Conservation (phyloP, 2,888 invertebrate species). For the Caenorhabditis sp. region DNA sequence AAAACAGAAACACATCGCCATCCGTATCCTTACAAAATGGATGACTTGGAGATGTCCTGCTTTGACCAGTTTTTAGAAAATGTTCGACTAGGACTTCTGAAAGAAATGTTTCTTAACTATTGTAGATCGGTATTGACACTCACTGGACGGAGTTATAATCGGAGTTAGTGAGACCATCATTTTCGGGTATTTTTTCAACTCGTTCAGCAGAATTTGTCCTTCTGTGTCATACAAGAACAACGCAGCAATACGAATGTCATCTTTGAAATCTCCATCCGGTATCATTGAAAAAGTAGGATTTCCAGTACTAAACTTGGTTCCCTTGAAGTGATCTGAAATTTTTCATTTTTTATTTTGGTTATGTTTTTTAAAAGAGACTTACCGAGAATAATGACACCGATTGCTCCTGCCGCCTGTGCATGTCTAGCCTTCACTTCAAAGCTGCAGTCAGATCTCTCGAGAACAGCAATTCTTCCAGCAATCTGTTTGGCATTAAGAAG, state of each 20-base stretch:
- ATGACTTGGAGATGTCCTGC: no score
- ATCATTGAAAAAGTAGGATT: conserved; percentile 97
- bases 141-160: neutral
- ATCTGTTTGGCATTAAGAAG: conserved; percentile 87
- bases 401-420: conserved; percentile 90
- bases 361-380: no score
- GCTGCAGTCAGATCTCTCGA: conserved; percentile 94
- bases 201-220: conserved; percentile 46
- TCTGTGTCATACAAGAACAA: conserved; percentile 76
- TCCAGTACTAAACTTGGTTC: conserved; percentile 87
- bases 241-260: conserved; percentile 76
- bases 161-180: conserved; percentile 6
- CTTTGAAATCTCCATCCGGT: conserved; percentile 89
- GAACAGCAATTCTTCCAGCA: conserved; percentile 90
- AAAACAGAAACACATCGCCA: conserved; percentile 63
- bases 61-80: conserved; percentile 22
- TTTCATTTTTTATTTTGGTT: no score
- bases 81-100: conserved; percentile 26
- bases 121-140: neutral
- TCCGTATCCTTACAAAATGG: neutral
- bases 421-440: conserved; percentile 88
- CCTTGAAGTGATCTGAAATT: conserved; percentile 88
- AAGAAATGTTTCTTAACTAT: conserved; percentile 13
- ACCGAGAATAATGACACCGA: conserved; percentile 90
- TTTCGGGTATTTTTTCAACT: conserved; percentile 28